Percentiles rank a stretch among this genome's conserved stretches.
These are phyloP conservation scores for Coluber constrictor DNA, from an alignment of 2,797 vertebrate genomes.

Conservation along the genomic window DNA sequence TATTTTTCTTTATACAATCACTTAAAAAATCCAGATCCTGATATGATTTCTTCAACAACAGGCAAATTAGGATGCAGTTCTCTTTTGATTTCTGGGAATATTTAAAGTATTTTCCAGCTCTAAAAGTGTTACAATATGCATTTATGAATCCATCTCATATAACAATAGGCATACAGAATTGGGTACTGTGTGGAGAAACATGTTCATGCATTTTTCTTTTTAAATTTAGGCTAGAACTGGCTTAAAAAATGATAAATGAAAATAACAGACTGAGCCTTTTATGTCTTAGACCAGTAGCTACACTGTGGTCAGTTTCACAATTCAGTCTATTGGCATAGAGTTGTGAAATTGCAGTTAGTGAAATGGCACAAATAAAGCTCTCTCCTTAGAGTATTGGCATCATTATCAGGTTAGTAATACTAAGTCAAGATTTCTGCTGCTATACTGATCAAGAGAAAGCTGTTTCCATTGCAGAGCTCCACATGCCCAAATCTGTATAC, in stretches of 20 bases:
- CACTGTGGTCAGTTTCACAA: neutral
- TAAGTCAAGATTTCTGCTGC: neutral
- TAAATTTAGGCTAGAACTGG: neutral
- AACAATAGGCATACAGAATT: neutral
- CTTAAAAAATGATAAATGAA: neutral
- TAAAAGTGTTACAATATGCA: neutral
- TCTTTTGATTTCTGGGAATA: neutral
- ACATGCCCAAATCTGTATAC: conserved; percentile 22
- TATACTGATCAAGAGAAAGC: neutral
- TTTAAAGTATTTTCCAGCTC: neutral
- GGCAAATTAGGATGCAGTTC: neutral
- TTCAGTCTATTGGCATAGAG: neutral
- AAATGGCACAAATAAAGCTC: neutral
- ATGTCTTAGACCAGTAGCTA: neutral
- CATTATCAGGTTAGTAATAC: neutral
- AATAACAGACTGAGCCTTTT: neutral
- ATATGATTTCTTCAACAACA: neutral
- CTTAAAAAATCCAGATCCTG: neutral
- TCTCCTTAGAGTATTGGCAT: neutral
- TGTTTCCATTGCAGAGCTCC: neutral
- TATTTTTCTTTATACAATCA: neutral
- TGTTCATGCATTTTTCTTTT: neutral
- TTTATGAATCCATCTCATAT: neutral
- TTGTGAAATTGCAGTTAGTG: neutral
- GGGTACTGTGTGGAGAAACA: neutral